Conservation (phyloP, 53 echinoderm and acorn worm genomes). For the Echinometra lucunter region DNA sequence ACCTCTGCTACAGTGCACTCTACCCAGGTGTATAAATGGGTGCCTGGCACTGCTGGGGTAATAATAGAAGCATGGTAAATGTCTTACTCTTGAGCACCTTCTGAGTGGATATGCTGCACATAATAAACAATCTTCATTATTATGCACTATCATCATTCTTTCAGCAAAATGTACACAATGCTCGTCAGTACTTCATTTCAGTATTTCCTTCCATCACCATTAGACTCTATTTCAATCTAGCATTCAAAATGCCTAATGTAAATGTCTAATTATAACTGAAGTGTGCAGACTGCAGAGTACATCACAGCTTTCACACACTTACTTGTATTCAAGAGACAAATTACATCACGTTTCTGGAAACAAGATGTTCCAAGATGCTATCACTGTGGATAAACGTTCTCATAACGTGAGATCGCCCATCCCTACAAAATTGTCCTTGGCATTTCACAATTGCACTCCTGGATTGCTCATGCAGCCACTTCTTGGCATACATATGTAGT, state of each 20-base stretch:
- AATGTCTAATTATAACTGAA: not conserved
- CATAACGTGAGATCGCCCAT: conserved; percentile 55
- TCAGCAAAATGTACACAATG: not conserved
- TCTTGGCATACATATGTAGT: conserved; percentile 35
- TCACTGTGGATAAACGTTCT: conserved; percentile 11
- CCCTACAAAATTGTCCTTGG: conserved; percentile 49
- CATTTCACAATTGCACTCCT: conserved; percentile 56
- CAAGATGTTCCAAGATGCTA: not conserved
- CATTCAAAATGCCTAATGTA: conserved; percentile 17
- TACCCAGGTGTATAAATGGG: too few relatives aligned
- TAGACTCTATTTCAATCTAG: conserved; percentile 46
- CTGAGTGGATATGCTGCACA: too few relatives aligned
- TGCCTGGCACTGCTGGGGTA: too few relatives aligned
- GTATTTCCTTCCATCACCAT: not conserved
- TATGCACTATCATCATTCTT: too few relatives aligned
- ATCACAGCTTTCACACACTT: not conserved
- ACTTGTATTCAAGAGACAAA: not conserved
- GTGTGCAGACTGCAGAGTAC: not conserved
- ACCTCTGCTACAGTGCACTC: too few relatives aligned
- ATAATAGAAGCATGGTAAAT: too few relatives aligned
- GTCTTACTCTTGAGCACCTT: too few relatives aligned
- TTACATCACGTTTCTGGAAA: not conserved
- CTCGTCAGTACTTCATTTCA: not conserved
- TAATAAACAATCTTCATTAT: too few relatives aligned
- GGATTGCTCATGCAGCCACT: conserved; percentile 2